Base-by-base conservation (phyloP, 2,888 invertebrate genomes). In the Capitulum mitella region DNA sequence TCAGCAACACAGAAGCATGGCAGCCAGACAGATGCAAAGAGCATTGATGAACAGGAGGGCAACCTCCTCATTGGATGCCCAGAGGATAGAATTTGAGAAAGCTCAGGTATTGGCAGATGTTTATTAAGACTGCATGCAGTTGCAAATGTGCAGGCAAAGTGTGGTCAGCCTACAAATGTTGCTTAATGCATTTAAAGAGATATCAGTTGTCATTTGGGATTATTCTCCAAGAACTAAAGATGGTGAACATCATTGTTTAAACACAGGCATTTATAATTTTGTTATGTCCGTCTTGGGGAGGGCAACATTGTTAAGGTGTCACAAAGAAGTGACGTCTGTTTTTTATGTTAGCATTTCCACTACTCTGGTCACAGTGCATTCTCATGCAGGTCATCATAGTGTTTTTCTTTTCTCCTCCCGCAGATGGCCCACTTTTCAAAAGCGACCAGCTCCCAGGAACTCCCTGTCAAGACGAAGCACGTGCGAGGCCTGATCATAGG, bases 371-470 rank as follows among this genome's bases (percentile, higher is more conserved):
- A n/a, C n/a, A n/a, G n/a, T n/a, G n/a, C n/a, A n/a, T n/a, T n/a
- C n/a, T n/a, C n/a, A n/a, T n/a, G n/a, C n/a, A n/a, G 54, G 26
- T 54, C 0, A 54, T 54, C 26, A 6, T 3, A 0, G 22, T 16
- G 3, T 22, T 16, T 16, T 1, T 16, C 12, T 19, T 22, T 51
- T 51, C 51, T 19, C 51, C 51, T 46, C 16, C 61, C 40, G 5
- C 74, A 74, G 74, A 40, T n/a, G 74, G 3, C 22, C 26, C 74
- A 74, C 40, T 74, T 98, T 80, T 91, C 91, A 83, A 99, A 99
- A 87, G 89, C 89, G 22, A 86, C 89, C 79, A 89, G 86, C 82
- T 85, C 85, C 79, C 84, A 85, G 78, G 89, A 89, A 83, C 85
- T 85, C 32, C 88, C 89, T n/a, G 86, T 88, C 34, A 89, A 89